Evolutionary conservation across 2,888 invertebrate genomes (phyloP), one percentile per base, ranked within the genome.

Genomic region (Drosophila phalerata): DNA sequence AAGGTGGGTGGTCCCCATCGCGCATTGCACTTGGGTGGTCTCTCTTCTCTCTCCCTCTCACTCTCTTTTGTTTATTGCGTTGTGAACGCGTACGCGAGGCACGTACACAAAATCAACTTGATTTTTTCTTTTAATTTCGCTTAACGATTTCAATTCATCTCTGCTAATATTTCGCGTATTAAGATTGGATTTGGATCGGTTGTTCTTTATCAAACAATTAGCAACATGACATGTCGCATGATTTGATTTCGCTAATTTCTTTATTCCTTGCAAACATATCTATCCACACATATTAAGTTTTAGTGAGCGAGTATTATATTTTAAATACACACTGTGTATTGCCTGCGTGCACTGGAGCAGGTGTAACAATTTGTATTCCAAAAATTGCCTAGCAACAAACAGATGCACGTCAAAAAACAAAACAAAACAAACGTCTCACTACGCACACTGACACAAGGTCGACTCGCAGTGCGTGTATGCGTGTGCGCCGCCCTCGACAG

Each of bases 161-260:
- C 42, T 17, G 51, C 22, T 37, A 10, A 25, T 37, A 30, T 28
- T 38, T 22, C 25, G 45, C 47, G 48, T 57, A 37, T 42, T 53
- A n/a, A 48, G 37, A 69, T 73, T 47, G 52, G 22, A 56, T 61
- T 68, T 10, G 25, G 19, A 40, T 61, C 10, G 75, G 68, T 79
- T 82, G 52, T 69, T 85, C 69, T 83, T 83, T 78, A 73, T 76
- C 25, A 73, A 83, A 78, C 70, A 85, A 80, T 83, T 78, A 78
- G 67, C 64, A 68, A 61, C 53, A 45, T 53, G 40, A 52, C 43
- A 48, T 61, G 52, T 62, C 61, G 69, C 69, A 72, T 77, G 66
- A 72, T 69, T 61, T 67, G 51, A 63, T 62, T 60, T 61, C 5
- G 56, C 43, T 32, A 19, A 66, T 43, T 76, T 66, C 17, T 3